Evolutionary conservation across 1,140 invertebrate species (phyloP), one percentile per base, ranked within the genome.

Genomic region (Drosophila guanche): DNA sequence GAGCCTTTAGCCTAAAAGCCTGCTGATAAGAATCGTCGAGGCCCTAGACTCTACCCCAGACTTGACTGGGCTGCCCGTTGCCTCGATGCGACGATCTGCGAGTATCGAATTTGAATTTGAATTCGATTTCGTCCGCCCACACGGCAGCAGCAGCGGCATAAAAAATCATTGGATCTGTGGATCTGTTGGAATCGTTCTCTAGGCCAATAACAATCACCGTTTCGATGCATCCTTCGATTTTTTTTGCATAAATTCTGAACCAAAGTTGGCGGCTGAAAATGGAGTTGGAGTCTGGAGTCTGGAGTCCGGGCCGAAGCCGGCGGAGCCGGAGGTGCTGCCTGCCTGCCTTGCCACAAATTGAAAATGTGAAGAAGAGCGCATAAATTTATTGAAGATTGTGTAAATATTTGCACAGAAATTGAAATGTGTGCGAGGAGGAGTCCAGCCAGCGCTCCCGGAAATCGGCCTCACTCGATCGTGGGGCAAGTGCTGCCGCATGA

Each of bases 291-390:
- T n/a, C 33, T 37, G 10, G 33, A 5, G 27, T n/a, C n/a, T n/a
- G 27, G 7, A 33, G 27, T 29, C 27, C n/a, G n/a, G n/a, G 27
- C 27, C 27, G n/a, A 29, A 25, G 37, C 55, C 14, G n/a, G n/a
- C 16, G 16, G 16, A 58, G 50, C 55, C 62, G 47, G 68, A 61
- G 61, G 29, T 58, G 72, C 33, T 20, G 16, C 16, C 16, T 20
- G 62, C 55, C 66, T 73, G 16, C 16, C 16, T 59, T 48, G 53
- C 54, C 61, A 79, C 78, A 88, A 88, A 88, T 88, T 88, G 83
- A 88, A 88, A 88, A 88, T 88, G 75, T 88, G 79, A 88, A 88
- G 78, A 88, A 88, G 83, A 84, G 83, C 75, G 79, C 84, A 88
- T 88, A 88, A 88, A 88, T 88, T 89, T 83, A 88, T 88, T 62